A percentile compares a stretch with the other conserved stretches of the same genome.
Evolutionary conservation across 2,797 vertebrate genomes (phyloP).

Genomic region (Lemur catta): DNA sequence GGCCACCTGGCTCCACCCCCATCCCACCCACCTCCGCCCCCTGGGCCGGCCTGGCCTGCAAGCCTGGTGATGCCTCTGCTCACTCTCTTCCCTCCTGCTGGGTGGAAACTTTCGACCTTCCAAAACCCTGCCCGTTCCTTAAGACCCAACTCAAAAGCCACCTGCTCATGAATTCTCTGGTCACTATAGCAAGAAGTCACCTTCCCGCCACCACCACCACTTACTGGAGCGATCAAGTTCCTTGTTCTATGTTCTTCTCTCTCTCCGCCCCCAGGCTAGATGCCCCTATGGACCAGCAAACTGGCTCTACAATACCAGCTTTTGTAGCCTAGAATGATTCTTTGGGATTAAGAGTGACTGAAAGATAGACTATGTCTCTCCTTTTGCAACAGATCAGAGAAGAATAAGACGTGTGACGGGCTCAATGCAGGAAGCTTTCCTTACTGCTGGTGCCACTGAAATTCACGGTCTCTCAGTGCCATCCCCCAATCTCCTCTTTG

Average conservation of each 20-base stretch:
- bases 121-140: not conserved
- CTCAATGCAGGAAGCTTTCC: not conserved
- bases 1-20: rapidly evolving
- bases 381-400: too few relatives aligned
- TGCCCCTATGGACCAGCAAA: not conserved
- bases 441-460: rapidly evolving
- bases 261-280: rapidly evolving
- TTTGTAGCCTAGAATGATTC: not conserved
- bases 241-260: rapidly evolving
- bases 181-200: rapidly evolving
- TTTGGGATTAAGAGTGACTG: not conserved
- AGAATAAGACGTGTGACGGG: rapidly evolving
- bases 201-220: not conserved
- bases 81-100: not conserved
- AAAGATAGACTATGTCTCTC: not conserved
- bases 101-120: not conserved
- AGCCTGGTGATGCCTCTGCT: not conserved
- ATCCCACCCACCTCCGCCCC: too few relatives aligned
- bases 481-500: rapidly evolving
- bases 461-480: rapidly evolving
- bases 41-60: rapidly evolving
- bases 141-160: not conserved
- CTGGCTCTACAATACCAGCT: too few relatives aligned
- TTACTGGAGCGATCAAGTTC: too few relatives aligned
- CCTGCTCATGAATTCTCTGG: not conserved